Percentiles rank a stretch among this genome's conserved stretches.
Conservation (phyloP, 2,888 invertebrate genomes). For the Rhimphoctona megacephalus region DNA sequence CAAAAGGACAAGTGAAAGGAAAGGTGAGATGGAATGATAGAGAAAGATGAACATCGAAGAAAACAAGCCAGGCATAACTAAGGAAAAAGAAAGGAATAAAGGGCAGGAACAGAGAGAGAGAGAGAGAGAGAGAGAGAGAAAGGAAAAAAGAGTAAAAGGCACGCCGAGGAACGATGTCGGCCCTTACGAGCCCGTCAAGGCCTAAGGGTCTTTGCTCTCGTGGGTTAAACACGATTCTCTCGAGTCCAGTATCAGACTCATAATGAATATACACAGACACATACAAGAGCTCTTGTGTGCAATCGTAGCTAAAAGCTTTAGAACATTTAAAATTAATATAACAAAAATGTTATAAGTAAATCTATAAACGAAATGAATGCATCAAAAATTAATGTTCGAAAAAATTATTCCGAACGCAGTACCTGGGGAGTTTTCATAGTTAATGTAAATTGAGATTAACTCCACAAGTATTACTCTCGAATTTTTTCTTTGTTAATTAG, state of each 20-base stretch:
- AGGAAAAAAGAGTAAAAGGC: conserved; percentile 68
- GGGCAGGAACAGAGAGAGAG: conserved; percentile 51
- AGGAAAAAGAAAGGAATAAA: conserved; percentile 54
- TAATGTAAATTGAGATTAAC: not conserved
- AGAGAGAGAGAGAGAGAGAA: conserved; percentile 62
- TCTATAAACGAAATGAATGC: not conserved
- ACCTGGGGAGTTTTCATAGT: not conserved
- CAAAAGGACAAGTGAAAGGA: conserved; percentile 35
- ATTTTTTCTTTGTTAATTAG: no score
- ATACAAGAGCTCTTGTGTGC: not conserved
- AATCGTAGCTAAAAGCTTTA: conserved; percentile 43
- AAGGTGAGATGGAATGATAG: conserved; percentile 54
- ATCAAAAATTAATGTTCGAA: not conserved
- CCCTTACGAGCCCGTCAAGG: conserved; percentile 79
- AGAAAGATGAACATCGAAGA: conserved; percentile 58
- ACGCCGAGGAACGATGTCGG: conserved; percentile 66
- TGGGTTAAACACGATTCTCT: conserved; percentile 73
- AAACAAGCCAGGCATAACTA: conserved; percentile 54
- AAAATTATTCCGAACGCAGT: not conserved
- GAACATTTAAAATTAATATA: conserved; percentile 70
- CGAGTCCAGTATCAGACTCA: conserved; percentile 72
- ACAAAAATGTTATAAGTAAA: not conserved
- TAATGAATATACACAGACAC: conserved; percentile 71
- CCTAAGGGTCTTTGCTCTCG: conserved; percentile 83
- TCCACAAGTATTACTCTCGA: no score